A percentile compares a stretch with the other conserved stretches of the same genome.
Evolutionary conservation across 1,140 invertebrate genomes (phyloP).

Genomic region (Orchestia grillus): DNA sequence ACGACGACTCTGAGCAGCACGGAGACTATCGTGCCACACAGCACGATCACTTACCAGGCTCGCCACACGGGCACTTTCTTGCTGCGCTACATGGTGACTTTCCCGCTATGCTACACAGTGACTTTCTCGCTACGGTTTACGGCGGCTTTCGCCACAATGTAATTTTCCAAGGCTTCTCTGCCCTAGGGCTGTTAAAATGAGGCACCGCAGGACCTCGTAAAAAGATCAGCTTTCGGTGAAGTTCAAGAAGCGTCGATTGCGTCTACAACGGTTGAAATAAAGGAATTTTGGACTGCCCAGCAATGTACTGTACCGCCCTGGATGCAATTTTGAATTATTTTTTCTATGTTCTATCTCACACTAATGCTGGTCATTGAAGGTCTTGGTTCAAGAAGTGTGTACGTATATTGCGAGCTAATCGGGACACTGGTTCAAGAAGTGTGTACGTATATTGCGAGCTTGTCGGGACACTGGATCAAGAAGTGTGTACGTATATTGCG

Average conservation of each 20-base stretch:
- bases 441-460: too few relatives aligned
- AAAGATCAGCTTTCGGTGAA: neutral
- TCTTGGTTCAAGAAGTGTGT: too few relatives aligned
- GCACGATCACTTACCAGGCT: neutral
- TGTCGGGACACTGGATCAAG: too few relatives aligned
- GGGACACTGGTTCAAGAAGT: too few relatives aligned
- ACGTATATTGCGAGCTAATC: too few relatives aligned
- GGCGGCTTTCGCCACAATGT: neutral
- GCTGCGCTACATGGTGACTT: neutral
- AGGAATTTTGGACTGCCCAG: neutral
- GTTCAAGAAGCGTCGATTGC: neutral
- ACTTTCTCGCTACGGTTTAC: neutral
- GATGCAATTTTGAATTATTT: too few relatives aligned
- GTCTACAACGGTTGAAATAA: neutral
- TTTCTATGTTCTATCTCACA: too few relatives aligned
- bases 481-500: too few relatives aligned
- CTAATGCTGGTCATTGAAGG: too few relatives aligned
- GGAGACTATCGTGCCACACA: neutral
- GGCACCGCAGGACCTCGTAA: neutral
- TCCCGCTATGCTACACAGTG: too few relatives aligned
- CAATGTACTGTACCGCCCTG: too few relatives aligned
- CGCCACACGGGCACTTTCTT: neutral
- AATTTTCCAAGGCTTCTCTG: neutral
- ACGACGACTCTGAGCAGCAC: neutral
- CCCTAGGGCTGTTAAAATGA: neutral